A percentile compares a stretch with the other conserved stretches of the same genome.
Conservation (phyloP, 2,888 invertebrate species). For the Chouioia cunea region DNA sequence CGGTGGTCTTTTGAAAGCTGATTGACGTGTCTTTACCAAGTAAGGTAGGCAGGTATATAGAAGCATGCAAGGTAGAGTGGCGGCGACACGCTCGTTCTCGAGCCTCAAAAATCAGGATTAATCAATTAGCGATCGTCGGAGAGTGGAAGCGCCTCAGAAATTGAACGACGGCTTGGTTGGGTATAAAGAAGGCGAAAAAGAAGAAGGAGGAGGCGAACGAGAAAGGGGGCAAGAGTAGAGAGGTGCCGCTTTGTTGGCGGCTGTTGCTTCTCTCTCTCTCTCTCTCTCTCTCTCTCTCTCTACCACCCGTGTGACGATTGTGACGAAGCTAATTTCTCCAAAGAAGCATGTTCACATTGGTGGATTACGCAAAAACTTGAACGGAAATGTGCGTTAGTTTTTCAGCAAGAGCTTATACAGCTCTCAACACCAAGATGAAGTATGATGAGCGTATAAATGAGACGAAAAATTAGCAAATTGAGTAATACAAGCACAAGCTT, state of each 20-base stretch:
- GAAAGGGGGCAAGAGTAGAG: slow-evolving; percentile 13
- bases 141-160: slow-evolving; percentile 55
- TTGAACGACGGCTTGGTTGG: slow-evolving; percentile 47
- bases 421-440: too few species aligned
- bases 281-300: background rate
- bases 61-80: background rate
- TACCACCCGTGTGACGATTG: slow-evolving; percentile 35
- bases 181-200: background rate
- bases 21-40: slow-evolving; percentile 28
- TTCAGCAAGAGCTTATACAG: background rate
- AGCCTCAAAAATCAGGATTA: slow-evolving; percentile 62
- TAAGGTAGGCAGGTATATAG: too few species aligned
- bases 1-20: slow-evolving; percentile 5
- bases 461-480: background rate
- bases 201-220: background rate
- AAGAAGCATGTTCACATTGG: too few species aligned
- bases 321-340: slow-evolving; percentile 39
- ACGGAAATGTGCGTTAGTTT: background rate
- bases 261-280: background rate
- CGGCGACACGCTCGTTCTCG: slow-evolving; percentile 15
- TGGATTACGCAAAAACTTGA: background rate
- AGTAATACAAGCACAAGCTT: slow-evolving; percentile 17
- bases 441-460: background rate
- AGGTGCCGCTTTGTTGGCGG: too few species aligned
- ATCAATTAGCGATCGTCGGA: slow-evolving; percentile 65